phyloP scores from a whole-genome alignment of 1,140 invertebrate species.

The Anastatus disparis region DNA sequence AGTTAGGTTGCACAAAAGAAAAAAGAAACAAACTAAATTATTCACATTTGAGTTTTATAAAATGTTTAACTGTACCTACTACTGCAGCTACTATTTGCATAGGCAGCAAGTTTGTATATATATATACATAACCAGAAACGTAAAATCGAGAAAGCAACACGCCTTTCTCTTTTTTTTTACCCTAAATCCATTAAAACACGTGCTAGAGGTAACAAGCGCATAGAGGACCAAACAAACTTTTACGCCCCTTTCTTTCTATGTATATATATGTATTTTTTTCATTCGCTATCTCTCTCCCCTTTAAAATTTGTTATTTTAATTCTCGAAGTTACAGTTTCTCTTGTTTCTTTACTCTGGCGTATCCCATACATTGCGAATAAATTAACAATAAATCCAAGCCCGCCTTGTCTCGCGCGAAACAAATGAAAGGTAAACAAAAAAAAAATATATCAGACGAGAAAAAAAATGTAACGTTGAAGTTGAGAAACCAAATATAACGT shows the following conservation, averaged over 20 bases:
- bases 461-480: no score
- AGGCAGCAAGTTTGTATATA: neutral
- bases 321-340: conserved; percentile 25
- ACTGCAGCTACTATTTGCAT: conserved; percentile 17
- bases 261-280: no score
- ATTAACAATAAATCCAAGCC: conserved; percentile 23
- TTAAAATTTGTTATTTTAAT: conserved; percentile 33
- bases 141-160: conserved; percentile 10
- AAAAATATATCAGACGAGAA: no score
- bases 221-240: neutral
- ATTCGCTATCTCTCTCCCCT: neutral
- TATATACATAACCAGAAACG: neutral
- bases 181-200: neutral
- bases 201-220: neutral
- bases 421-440: conserved; percentile 4
- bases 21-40: no score
- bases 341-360: neutral
- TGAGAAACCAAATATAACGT: no score
- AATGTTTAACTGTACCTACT: no score
- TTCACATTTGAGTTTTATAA: no score
- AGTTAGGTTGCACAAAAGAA: no score
- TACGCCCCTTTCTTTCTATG: no score
- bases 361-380: conserved; percentile 10
- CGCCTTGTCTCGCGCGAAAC: neutral
- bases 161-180: no score